Evolutionary conservation across 2,113 vertebrate species (phyloP).

Genomic region (Glareola pratincola): DNA sequence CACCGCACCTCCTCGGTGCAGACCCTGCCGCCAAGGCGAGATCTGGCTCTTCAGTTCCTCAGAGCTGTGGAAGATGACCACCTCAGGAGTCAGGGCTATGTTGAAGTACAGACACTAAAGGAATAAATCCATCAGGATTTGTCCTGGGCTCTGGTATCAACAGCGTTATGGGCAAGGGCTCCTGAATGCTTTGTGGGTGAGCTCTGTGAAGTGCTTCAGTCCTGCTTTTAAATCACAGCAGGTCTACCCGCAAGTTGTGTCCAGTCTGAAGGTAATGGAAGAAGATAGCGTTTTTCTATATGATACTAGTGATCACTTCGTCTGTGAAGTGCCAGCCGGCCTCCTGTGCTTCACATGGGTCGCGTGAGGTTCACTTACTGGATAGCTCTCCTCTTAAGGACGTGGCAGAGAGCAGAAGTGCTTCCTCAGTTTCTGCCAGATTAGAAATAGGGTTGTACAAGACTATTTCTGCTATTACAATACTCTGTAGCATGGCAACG

Average conservation of each 20-base stretch:
- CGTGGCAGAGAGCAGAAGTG: neutral
- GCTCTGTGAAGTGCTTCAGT: neutral
- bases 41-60: neutral
- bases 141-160: neutral
- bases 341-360: neutral
- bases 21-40: neutral
- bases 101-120: neutral
- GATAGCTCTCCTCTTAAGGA: neutral
- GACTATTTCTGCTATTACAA: neutral
- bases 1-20: rapidly evolving
- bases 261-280: neutral
- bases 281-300: neutral
- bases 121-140: neutral
- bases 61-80: neutral
- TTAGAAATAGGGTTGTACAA: neutral
- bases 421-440: neutral
- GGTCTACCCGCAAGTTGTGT: neutral
- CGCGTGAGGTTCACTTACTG: neutral
- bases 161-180: neutral
- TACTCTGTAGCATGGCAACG: neutral
- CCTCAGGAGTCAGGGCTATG: neutral
- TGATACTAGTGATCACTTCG: neutral
- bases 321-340: neutral
- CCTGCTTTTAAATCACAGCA: neutral
- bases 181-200: neutral